Base-by-base conservation (phyloP, 1,140 invertebrate genomes). In the Drosophila nasuta region DNA sequence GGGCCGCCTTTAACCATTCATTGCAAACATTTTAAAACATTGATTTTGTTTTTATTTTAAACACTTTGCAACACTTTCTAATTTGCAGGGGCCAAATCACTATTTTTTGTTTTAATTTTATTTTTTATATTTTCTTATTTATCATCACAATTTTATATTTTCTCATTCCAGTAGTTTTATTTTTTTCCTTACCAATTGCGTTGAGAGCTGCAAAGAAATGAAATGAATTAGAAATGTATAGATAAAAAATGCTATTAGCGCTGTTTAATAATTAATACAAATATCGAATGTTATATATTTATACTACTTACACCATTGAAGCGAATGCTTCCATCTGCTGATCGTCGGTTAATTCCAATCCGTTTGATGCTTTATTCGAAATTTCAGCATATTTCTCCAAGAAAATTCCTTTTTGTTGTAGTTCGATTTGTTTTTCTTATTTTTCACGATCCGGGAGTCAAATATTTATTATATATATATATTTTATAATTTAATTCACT, bases 311-410 rank as follows among this genome's bases (percentile, higher is more conserved):
- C 85, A 83, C 81, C 83, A 88, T 88, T 81, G 78, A 65, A 45
- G 58, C 33, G 35, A 13, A 33, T 30, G 59, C 58, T 62, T 69
- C 65, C 38, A 62, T 60, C 63, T 77, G 46, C 58, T 65, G 38
- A 48, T 74, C 69, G 65, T 57, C 17, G 52, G 17, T 45, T 76
- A 59, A 41, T 82, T 57, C 64, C 60, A 74, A 79, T 59, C 69
- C 82, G 79, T 52, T 71, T 79, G 71, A 76, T 68, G 87, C 83
- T 82, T 72, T 87, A 77, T 87, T 87, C 76, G 82, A 87, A 79
- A 68, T 67, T 69, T 64, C 35, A 48, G 67, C 80, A 88, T 87
- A 57, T 49, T 43, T 75, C 30, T 81, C 77, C 52, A 66, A 82
- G 82, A 69, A 76, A 38, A 38, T 38, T 75, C 66, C 73, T 87